Evolutionary conservation across 2,113 vertebrate species (phyloP), one percentile per base, ranked within the genome.

Genomic region (Gnathonemus longibarbis): DNA sequence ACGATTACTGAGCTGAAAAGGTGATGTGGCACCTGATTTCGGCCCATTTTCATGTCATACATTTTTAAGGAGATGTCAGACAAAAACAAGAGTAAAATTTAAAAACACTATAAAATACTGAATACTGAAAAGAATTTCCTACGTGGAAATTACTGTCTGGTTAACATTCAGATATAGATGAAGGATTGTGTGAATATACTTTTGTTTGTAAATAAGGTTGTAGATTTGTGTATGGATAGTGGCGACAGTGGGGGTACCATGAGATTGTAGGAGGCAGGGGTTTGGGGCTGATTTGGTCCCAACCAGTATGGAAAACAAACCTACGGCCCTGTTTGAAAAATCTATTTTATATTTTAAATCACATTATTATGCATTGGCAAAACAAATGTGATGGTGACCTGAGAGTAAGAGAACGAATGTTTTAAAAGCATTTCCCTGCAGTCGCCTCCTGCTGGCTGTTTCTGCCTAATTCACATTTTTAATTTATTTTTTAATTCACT

Each of bases 401-500:
- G 19, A 89, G 10, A 48, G 31, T 21, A 50, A 74, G 70, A 42
- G 17, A 35, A 46, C n/a, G 4, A 42, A 19, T 2, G 35, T 42
- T 80, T 39, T 42, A 84, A 84, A 84, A 84, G 45, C 58, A 62
- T 49, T 49, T 39, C 15, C 85, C n/a, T 53, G 56, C 24, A 90
- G 53, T 62, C 24, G 58, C 56, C 42, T 49, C 56, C 24, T 85
- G 89, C 49, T 66, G 42, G 45, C 39, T 87, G 89, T 10, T 66
- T 58, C 89, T 58, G 56, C 27, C 70, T 52, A 74, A 77, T 52
- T 56, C 53, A 85, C 8, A 52, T 85, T 84, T 49, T 70, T 90
- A 49, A 50, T 87, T 90, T 70, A 27, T 56, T 24, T 45, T 86
- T 70, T 87, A 74, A 87, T 90, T 24, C 84, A 87, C 53, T 35